Conservation (phyloP, 2,888 invertebrate species). For the Drosophila nr. perissopoda region DNA sequence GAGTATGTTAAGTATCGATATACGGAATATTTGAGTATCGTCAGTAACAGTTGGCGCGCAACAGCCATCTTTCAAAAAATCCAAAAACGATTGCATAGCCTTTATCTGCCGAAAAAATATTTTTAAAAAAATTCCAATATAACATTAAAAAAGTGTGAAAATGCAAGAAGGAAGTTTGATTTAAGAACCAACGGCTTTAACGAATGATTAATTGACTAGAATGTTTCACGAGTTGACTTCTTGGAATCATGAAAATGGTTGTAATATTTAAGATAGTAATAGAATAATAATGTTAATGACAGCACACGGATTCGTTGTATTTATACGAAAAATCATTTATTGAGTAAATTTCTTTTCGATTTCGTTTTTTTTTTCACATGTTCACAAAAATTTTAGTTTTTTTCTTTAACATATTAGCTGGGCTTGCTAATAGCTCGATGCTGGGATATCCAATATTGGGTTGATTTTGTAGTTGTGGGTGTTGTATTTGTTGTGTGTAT, state of each 20-base stretch:
- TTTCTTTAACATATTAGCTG: constrained; percentile 40
- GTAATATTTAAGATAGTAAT: background rate
- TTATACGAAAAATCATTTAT: constrained; percentile 79
- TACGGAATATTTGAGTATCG: background rate
- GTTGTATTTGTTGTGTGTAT: constrained; percentile 36
- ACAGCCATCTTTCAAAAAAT: background rate
- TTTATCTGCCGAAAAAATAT: background rate
- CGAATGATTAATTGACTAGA: background rate
- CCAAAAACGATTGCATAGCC: background rate
- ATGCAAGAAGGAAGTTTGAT: background rate
- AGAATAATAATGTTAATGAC: background rate
- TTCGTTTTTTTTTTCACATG: constrained; percentile 55
- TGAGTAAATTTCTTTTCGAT: constrained; percentile 75
- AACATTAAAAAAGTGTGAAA: background rate
- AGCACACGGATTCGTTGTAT: background rate
- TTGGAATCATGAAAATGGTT: background rate
- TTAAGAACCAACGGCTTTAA: no score
- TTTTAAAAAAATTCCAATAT: background rate
- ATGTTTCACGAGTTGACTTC: background rate
- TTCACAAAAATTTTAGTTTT: constrained; percentile 44
- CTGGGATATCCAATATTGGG: constrained; percentile 32
- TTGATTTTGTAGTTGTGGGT: constrained; percentile 28
- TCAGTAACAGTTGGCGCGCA: background rate
- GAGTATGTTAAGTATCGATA: background rate
- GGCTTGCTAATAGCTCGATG: constrained; percentile 36